phyloP scores from a whole-genome alignment of 2,888 invertebrate genomes.

The Lacanobia wlatinum region DNA sequence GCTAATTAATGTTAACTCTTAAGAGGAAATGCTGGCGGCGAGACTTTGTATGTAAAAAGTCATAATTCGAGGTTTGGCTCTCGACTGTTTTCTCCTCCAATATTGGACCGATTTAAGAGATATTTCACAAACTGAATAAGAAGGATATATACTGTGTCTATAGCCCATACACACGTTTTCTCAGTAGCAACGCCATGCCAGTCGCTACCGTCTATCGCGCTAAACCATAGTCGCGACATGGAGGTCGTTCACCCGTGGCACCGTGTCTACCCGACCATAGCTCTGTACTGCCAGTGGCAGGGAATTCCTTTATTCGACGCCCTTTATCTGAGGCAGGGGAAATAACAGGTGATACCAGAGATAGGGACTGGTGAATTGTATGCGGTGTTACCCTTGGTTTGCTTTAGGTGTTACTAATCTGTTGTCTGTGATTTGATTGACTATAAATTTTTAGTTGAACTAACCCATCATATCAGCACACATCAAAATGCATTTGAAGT shows the following conservation, averaged over 20 bases:
- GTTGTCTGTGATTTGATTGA: background rate
- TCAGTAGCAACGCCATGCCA: constrained; percentile 4
- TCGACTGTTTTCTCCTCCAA: no score
- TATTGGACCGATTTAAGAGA: no score
- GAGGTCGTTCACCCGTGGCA: constrained; percentile 60
- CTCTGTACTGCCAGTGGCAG: constrained; percentile 28
- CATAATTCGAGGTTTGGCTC: no score
- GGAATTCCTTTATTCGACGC: constrained; percentile 47
- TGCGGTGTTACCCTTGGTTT: background rate
- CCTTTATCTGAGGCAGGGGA: constrained; percentile 25
- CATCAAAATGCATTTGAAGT: no score
- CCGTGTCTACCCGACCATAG: constrained; percentile 48
- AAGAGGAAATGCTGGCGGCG: no score
- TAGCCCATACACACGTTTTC: no score
- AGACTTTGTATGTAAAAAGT: no score
- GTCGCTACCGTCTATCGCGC: background rate
- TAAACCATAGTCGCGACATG: constrained; percentile 47
- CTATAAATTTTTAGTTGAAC: background rate
- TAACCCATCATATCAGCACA: background rate
- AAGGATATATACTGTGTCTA: no score
- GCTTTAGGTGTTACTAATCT: background rate
- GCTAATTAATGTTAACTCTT: background rate
- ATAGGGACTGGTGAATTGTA: constrained; percentile 5
- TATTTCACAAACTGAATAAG: no score
- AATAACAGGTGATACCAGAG: constrained; percentile 29